Evolutionary conservation across 2,113 vertebrate genomes (phyloP).

Genomic region (Connochaetes taurinus): DNA sequence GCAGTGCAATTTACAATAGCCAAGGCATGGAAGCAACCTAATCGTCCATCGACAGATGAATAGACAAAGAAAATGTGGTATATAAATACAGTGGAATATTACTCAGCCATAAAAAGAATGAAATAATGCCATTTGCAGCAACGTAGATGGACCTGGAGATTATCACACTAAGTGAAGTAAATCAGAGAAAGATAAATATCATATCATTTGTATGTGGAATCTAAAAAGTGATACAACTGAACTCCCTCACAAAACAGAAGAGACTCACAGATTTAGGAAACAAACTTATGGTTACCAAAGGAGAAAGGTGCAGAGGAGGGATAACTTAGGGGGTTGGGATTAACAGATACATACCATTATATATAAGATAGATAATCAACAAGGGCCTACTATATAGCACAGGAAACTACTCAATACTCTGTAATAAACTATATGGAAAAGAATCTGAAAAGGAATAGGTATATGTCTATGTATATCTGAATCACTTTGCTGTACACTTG

Average conservation of each 20-base stretch:
- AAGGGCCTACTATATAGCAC: background rate
- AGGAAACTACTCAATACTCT: background rate
- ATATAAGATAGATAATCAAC: background rate
- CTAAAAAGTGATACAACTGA: background rate
- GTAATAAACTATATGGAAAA: background rate
- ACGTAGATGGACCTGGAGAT: background rate
- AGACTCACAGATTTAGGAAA: background rate
- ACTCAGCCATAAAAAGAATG: background rate
- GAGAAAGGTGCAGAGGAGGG: background rate
- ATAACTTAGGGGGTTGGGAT: background rate
- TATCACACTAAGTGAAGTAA: background rate
- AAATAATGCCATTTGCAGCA: background rate
- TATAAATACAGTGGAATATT: background rate
- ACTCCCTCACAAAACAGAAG: background rate
- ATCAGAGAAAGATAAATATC: background rate
- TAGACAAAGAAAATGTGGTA: background rate
- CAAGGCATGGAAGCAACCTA: background rate
- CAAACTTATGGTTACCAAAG: background rate
- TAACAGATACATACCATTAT: background rate
- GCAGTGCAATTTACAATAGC: background rate
- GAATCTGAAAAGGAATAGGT: background rate
- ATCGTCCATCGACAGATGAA: background rate
- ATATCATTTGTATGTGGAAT: background rate
- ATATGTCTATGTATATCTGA: background rate
- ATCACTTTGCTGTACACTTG: background rate